Evolutionary conservation across 2,797 vertebrate genomes (phyloP).

Genomic region (Cirrhinus mrigala): DNA sequence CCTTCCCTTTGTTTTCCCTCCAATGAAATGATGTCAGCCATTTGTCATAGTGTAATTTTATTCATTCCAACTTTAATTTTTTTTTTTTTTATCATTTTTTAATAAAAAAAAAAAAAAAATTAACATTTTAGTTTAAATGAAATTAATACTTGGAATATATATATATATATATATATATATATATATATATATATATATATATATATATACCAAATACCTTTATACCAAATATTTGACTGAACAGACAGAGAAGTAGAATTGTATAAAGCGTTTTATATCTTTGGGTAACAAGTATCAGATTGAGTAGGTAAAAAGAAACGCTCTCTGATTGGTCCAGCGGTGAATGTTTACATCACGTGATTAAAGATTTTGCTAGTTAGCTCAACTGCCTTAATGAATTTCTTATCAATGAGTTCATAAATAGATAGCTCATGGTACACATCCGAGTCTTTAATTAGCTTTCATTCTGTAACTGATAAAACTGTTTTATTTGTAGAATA

Average conservation of each 20-base stretch:
- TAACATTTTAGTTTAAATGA: too few species aligned
- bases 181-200: too few species aligned
- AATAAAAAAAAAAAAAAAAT: too few species aligned
- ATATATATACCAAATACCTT: too few species aligned
- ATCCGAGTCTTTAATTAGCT: neutral
- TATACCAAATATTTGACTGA: neutral
- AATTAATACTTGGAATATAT: too few species aligned
- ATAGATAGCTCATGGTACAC: neutral
- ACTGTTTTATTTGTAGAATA: neutral
- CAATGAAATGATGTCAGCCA: too few species aligned
- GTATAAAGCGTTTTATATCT: neutral
- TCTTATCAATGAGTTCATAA: neutral
- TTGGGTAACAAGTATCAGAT: neutral
- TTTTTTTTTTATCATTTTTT: too few species aligned
- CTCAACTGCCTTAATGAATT: neutral
- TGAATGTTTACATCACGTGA: slow-evolving; percentile 36
- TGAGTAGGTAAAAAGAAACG: neutral
- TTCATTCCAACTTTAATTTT: too few species aligned
- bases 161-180: too few species aligned
- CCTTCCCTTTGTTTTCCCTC: too few species aligned
- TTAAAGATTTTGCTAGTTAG: neutral
- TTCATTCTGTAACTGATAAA: neutral
- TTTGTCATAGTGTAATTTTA: too few species aligned
- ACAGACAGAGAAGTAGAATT: neutral
- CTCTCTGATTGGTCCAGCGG: slow-evolving; percentile 6